Evolutionary conservation across 2,888 invertebrate genomes (phyloP).

Genomic region (Spialia ferax): DNA sequence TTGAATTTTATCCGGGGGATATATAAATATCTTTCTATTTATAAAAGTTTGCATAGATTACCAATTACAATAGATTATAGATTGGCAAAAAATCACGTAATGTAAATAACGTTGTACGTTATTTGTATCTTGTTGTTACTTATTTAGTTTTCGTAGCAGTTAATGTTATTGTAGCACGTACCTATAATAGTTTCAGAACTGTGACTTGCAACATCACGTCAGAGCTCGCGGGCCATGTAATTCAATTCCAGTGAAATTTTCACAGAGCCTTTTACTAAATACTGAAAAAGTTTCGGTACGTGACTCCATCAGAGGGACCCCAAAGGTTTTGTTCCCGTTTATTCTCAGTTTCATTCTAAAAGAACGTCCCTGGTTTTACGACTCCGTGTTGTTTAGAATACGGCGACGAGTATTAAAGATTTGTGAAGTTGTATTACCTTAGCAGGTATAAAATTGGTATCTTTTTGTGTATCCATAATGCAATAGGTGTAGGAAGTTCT

Average conservation of each 20-base stretch:
- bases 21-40: no score
- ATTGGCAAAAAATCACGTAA: no score
- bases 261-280: constrained; percentile 71
- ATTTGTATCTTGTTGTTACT: no score
- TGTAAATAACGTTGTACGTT: no score
- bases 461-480: no score
- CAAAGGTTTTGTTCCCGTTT: constrained; percentile 55
- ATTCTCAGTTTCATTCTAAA: constrained; percentile 60
- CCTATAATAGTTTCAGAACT: not conserved
- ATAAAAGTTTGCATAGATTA: no score
- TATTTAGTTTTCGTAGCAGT: no score
- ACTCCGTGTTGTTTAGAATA: constrained; percentile 65
- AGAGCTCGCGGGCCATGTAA: constrained; percentile 44
- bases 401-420: constrained; percentile 44
- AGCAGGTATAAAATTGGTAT: no score
- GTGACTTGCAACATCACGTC: not conserved
- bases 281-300: constrained; percentile 77
- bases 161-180: not conserved
- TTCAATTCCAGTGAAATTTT: constrained; percentile 66
- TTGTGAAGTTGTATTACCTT: no score
- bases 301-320: constrained; percentile 73
- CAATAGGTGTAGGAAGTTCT: no score
- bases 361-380: constrained; percentile 69
- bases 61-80: no score
- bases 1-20: no score